These are phyloP conservation scores for Phthorimaea operculella DNA, from an alignment of 1,140 invertebrate genomes.

Conservation along the genomic window DNA sequence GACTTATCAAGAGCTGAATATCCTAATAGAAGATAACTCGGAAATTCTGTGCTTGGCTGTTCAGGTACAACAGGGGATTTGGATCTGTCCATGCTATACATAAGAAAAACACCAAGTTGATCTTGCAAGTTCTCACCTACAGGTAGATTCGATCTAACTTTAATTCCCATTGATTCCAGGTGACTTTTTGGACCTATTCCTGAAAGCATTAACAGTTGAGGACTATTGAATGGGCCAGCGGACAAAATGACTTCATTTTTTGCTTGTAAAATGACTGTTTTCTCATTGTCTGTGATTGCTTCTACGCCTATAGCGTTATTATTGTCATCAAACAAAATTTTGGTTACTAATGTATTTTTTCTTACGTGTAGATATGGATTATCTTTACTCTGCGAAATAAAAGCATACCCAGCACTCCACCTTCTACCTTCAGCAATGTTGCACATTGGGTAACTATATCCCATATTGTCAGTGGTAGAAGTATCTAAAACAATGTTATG, in stretches of 20 bases:
- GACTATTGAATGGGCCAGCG: constrained; percentile 77
- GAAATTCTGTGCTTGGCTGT: not conserved
- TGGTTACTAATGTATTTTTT: constrained; percentile 61
- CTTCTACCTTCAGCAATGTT: not conserved
- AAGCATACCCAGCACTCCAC: constrained; percentile 66
- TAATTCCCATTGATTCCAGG: constrained; percentile 72
- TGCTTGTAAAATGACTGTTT: constrained; percentile 50
- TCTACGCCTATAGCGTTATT: constrained; percentile 71
- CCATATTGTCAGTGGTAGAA: not conserved
- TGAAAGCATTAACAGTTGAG: constrained; percentile 80
- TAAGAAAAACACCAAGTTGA: constrained; percentile 46
- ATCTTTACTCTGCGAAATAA: constrained; percentile 65
- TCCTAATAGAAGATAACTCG: not conserved
- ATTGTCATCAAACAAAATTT: constrained; percentile 67
- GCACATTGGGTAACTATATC: not conserved
- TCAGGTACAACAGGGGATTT: not conserved
- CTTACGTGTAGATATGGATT: constrained; percentile 73
- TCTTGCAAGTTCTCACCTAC: constrained; percentile 77
- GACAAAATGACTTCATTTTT: constrained; percentile 73
- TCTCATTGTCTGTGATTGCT: constrained; percentile 60
- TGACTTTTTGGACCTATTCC: constrained; percentile 75
- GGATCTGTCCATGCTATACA: not conserved
- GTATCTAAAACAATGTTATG: not conserved
- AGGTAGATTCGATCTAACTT: constrained; percentile 69
- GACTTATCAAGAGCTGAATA: not conserved